Evolutionary conservation across 2,797 vertebrate species (phyloP), one percentile per base, ranked within the genome.

Genomic region (Hyperoplus lanceolatus): DNA sequence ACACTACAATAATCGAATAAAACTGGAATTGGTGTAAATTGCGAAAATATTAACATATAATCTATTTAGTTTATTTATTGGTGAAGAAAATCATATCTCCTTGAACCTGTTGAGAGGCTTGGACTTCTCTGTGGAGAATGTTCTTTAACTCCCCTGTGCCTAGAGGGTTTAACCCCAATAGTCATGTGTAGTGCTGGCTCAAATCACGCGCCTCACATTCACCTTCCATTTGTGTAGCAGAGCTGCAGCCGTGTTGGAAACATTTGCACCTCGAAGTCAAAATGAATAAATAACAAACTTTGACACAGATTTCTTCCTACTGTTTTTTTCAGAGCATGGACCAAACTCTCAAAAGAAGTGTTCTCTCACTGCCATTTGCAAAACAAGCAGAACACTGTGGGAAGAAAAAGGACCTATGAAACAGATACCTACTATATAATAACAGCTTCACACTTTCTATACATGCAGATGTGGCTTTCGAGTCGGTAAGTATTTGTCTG

Each of bases 281-380:
- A 78, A 87, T 88, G 51, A 89, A 88, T 87, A 83, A 87, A 82
- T 84, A 67, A 87, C 29, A 0, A 48, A 80, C 71, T 82, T 77
- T 90, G 73, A 87, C 76, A 60, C 56, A 62, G 63, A 73, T 73
- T 79, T 74, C 41, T 65, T 43, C 61, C 50, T 41, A 15, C 73
- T 61, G 15, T 14, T 58, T 39, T 39, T 21, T 38, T 66, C 46
- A 68, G 54, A 78, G 76, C 61, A 62, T 57, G 16, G 29, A 29
- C 29, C 29, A 29, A 29, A 29, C 29, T 29, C 29, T 29, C 29
- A 29, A 29, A 29, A 77, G 63, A 69, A 71, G 61, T 53, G 58
- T 48, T 46, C 29, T 75, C 62, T 80, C 36, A 10, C 21, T 59
- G 75, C 6, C 60, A 69, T 46, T 61, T 63, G 41, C 74, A 77